Conservation (phyloP, 1,140 invertebrate genomes). For the Radopholus similis region DNA sequence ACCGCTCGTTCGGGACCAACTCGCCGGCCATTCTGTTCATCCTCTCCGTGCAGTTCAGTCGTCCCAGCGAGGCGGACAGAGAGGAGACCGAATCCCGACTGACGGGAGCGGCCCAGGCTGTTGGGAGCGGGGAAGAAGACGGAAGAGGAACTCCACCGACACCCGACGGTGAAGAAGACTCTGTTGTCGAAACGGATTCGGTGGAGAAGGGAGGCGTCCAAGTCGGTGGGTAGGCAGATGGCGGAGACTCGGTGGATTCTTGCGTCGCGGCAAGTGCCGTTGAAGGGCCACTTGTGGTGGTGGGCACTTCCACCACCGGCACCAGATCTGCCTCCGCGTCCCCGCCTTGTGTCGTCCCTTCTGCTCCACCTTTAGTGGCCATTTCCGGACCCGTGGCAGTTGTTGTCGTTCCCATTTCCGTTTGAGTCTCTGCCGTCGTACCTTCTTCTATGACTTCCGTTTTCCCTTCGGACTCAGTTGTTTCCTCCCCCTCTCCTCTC, state of each 20-base stretch:
- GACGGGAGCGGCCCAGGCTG: background rate
- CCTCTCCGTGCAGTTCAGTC: conserved; percentile 20
- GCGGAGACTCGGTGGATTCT: background rate
- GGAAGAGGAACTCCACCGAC: too few relatives aligned
- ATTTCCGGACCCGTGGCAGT: background rate
- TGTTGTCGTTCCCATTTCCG: background rate
- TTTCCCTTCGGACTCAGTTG: background rate
- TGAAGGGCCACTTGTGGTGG: background rate
- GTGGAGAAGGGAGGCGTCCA: background rate
- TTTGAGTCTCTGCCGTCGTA: background rate
- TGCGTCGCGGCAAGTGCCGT: background rate
- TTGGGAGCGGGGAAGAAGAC: background rate
- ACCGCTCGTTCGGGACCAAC: background rate
- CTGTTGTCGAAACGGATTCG: background rate
- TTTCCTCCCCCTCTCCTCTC: background rate
- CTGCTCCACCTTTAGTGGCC: background rate
- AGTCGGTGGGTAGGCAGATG: background rate
- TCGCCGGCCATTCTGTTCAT: conserved; percentile 20
- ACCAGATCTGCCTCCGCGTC: background rate
- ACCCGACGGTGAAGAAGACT: too few relatives aligned
- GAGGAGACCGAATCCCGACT: background rate
- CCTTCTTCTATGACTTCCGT: background rate
- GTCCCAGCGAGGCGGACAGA: background rate
- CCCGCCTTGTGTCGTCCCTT: background rate
- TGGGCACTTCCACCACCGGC: background rate